These are phyloP conservation scores for Diorhabda sublineata DNA, from an alignment of 1,140 invertebrate genomes.

Conservation along the genomic window DNA sequence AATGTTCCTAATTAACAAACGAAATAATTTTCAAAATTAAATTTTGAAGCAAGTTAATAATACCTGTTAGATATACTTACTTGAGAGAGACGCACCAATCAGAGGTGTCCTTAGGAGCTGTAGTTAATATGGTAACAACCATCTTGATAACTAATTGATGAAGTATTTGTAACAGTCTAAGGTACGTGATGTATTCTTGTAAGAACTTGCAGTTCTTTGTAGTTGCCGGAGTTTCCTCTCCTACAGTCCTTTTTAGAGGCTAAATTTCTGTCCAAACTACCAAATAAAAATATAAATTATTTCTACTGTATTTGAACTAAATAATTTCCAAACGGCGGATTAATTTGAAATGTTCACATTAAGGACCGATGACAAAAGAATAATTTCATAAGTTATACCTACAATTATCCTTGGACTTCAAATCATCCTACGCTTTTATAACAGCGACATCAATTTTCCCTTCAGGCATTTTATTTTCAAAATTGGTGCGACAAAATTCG, in stretches of 20 bases:
- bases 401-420: not conserved
- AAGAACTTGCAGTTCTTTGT: constrained; percentile 71
- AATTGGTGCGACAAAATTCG: too few species aligned
- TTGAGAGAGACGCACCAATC: not conserved
- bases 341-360: not conserved
- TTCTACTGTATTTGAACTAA: not conserved
- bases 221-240: constrained; percentile 71
- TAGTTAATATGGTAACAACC: not conserved
- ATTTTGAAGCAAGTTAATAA: not conserved
- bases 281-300: constrained; percentile 26
- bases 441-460: too few species aligned
- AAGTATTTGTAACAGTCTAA: constrained; percentile 50
- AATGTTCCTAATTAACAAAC: too few species aligned
- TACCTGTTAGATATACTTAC: not conserved
- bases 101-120: not conserved
- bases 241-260: constrained; percentile 69
- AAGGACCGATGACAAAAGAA: not conserved
- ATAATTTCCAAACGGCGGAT: not conserved
- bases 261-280: constrained; percentile 67
- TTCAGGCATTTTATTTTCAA: too few species aligned
- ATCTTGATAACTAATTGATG: not conserved
- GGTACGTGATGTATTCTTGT: constrained; percentile 78
- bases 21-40: not conserved
- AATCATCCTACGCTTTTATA: not conserved
- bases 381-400: not conserved